Evolutionary conservation across 64 coral and sea anemone species (phyloP).

Genomic region (Pachyseris speciosa): DNA sequence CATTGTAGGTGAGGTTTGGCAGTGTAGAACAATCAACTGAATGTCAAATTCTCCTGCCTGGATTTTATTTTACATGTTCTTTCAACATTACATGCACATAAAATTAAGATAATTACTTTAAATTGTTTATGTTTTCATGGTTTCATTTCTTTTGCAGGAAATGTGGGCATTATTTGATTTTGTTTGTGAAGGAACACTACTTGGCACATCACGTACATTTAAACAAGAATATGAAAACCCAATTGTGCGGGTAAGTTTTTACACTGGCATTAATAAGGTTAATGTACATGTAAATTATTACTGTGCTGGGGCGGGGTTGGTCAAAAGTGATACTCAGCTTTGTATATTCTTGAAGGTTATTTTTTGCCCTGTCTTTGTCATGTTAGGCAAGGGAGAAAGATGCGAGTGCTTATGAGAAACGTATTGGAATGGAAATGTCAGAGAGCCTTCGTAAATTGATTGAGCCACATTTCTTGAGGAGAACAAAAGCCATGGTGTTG

Average conservation of each 20-base stretch:
- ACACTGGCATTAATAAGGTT: too few relatives aligned
- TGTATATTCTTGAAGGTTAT: background rate
- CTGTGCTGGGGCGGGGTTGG: too few relatives aligned
- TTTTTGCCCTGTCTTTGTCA: background rate
- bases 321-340: too few relatives aligned
- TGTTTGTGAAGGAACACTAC: slow-evolving; percentile 85
- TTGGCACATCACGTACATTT: slow-evolving; percentile 91
- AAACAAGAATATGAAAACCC: slow-evolving; percentile 95
- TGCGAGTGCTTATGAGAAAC: slow-evolving; percentile 91
- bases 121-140: background rate
- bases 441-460: slow-evolving; percentile 92
- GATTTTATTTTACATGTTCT: too few relatives aligned
- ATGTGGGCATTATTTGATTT: slow-evolving; percentile 99
- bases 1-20: too few relatives aligned
- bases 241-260: slow-evolving; percentile 89
- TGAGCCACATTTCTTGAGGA: slow-evolving; percentile 83
- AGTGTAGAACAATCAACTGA: too few relatives aligned
- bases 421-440: slow-evolving; percentile 96
- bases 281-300: too few relatives aligned
- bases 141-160: slow-evolving; percentile 66
- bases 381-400: slow-evolving; percentile 93
- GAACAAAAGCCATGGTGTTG: slow-evolving; percentile 91
- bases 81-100: too few relatives aligned
- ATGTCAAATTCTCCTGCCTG: too few relatives aligned
- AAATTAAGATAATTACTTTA: background rate